Base-by-base conservation (phyloP, 2,797 vertebrate genomes). In the Todus mexicanus region DNA sequence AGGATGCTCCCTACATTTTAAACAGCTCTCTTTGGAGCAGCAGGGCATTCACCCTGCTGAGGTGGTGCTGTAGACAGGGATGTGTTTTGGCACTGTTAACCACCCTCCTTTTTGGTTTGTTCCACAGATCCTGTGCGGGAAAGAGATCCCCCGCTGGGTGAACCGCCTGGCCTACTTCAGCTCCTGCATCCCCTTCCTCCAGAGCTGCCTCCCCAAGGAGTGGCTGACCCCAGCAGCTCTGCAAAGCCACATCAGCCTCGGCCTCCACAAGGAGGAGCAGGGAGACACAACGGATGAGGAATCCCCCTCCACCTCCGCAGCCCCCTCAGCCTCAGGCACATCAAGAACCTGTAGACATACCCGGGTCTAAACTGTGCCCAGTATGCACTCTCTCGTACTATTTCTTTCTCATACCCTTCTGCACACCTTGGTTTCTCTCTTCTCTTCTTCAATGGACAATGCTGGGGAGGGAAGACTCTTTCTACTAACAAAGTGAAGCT, bases 111-210 rank as follows among this genome's bases (percentile, higher is more conserved):
- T 87, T 73, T 0, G 38, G 18, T 95, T 81, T 74, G 51, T 75
- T 93, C 93, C 72, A 37, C 96, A 99, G 99, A 97, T 99, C 95
- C 95, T 99, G 87, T 99, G 99, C 61, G 98, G 99, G 70, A 98
- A 97, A 74, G 98, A 99, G 93, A 99, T 98, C 82, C 99, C 99
- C 5, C 98, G 98, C 76, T 99, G 99, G 99, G 99, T 99, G 90
- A 99, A 99, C 97, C 98, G 99, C 40, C 97, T 99, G 97, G 99
- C 99, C 9, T 99, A 99, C 97, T 99, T 99, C 97, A 99, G 99
- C 97, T 99, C 99, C 3, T 99, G 99, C 95, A 98, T 99, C 96
- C 99, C 98, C 20, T 99, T 99, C 95, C 98, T 99, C 87, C 99
- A 99, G 98, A 99, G 98, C 97, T 99, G 99, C 96, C 98, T 99